Evolutionary conservation across 2,797 vertebrate genomes (phyloP), one percentile per base, ranked within the genome.

Genomic region (Novumbra hubbsi): DNA sequence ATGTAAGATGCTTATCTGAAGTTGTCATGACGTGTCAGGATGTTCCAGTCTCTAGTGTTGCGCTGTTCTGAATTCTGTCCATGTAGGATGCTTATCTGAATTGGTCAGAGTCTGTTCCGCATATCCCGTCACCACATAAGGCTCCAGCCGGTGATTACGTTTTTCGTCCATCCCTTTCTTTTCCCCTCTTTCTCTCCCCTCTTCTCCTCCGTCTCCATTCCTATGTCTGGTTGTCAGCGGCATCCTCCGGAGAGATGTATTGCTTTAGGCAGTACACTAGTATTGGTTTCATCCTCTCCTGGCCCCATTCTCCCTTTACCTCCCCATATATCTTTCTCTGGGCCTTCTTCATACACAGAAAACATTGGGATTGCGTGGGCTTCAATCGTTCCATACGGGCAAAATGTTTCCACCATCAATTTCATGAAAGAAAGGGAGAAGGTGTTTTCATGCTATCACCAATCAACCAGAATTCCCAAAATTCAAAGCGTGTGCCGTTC

Each of bases 211-310:
- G 72, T 66, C 71, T 80, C 71, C 68, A 67, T 81, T 76, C 81
- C 78, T 80, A 81, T 82, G 78, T 84, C 86, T 87, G 84, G 80
- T 87, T 90, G 88, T 90, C 91, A 91, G 90, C 68, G 24, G 79
- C 71, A 78, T 81, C 72, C 77, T 92, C 87, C n/a, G 21, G 91
- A 88, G 91, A 92, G 74, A 86, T 92, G 92, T 92, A 91, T 86
- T 79, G 93, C 92, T 94, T 83, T 80, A 92, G 49, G 49, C 49
- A 52, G 49, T 52, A 17, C 49, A 19, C 17, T 3, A 52, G 62
- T 66, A 17, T 63, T 30, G 14, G 62, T 55, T 75, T 70, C 71
- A 28, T 63, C 5, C n/a, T 68, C 74, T 64, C 73, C 49, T 57
- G 55, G 71, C 30, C 2, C 55, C 60, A 67, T 28, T 17, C 3